Evolutionary conservation across 2,888 invertebrate genomes (phyloP).

Genomic region (Arge pagana): DNA sequence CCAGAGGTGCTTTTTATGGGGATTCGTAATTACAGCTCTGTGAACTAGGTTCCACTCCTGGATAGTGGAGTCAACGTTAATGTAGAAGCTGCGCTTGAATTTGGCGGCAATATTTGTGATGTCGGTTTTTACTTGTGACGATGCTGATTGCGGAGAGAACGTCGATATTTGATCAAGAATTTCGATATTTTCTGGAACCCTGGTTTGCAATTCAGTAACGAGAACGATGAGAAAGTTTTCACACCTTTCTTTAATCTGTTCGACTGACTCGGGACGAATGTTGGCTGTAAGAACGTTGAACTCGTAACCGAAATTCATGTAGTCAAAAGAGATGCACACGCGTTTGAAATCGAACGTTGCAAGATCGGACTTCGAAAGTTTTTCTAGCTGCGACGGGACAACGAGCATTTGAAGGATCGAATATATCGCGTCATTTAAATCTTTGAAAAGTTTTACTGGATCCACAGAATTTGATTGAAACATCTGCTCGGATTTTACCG

Average conservation of each 20-base stretch:
- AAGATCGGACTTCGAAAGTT: slow-evolving; percentile 32
- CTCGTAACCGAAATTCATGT: slow-evolving; percentile 40
- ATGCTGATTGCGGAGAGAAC: slow-evolving; percentile 5
- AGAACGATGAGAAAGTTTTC: slow-evolving; percentile 3
- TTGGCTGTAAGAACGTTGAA: slow-evolving; percentile 31
- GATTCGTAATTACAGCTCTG: neutral
- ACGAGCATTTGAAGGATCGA: slow-evolving; percentile 28
- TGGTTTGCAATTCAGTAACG: neutral
- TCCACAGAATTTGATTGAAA: slow-evolving; percentile 3
- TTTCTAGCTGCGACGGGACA: slow-evolving; percentile 31
- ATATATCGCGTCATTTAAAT: neutral
- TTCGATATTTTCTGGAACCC: slow-evolving; percentile 9
- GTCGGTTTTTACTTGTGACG: slow-evolving; percentile 5
- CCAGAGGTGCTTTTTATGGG: too few relatives aligned
- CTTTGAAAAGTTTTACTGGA: neutral
- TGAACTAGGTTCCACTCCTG: slow-evolving; percentile 13
- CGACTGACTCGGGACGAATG: too few relatives aligned
- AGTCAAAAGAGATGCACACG: slow-evolving; percentile 35
- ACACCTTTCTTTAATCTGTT: slow-evolving; percentile 1
- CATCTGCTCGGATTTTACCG: too few relatives aligned
- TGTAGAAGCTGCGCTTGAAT: slow-evolving; percentile 6
- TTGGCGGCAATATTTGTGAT: slow-evolving; percentile 9
- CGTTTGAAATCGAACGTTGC: slow-evolving; percentile 36
- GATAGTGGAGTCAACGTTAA: slow-evolving; percentile 6
- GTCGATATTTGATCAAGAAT: slow-evolving; percentile 4